phyloP scores from a whole-genome alignment of 2,797 vertebrate genomes.

The Loris lydekkerianus region DNA sequence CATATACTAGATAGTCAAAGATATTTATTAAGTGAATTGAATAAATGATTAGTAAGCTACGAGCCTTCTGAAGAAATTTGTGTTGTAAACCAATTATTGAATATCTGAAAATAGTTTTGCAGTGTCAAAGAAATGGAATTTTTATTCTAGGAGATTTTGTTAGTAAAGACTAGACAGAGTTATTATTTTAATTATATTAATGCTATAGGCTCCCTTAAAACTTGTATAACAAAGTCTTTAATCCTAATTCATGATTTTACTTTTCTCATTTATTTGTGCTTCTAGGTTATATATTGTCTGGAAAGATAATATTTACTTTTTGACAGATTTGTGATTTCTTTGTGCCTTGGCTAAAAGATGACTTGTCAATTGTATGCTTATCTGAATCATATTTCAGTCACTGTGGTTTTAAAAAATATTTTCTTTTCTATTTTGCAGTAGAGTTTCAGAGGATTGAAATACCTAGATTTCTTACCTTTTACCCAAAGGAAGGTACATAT shows the following conservation, averaged over 20 bases:
- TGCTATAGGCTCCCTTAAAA: neutral
- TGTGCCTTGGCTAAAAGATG: neutral
- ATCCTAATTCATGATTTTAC: neutral
- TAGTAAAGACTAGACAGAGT: neutral
- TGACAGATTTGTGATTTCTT: neutral
- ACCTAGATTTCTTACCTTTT: constrained; percentile 18
- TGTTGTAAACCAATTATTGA: constrained; percentile 28
- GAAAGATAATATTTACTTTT: neutral
- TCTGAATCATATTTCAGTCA: neutral
- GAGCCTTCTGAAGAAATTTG: constrained; percentile 26
- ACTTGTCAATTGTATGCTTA: neutral
- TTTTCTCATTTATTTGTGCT: neutral
- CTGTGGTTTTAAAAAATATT: neutral
- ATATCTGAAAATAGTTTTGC: constrained; percentile 23
- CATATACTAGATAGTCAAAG: neutral
- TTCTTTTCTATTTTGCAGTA: neutral
- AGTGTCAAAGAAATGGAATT: neutral
- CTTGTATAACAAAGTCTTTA: neutral
- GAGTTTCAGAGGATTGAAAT: neutral
- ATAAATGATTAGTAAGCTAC: neutral
- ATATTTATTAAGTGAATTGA: constrained; percentile 15
- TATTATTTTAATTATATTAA: neutral
- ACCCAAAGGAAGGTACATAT: neutral
- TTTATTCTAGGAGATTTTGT: neutral
- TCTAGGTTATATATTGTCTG: neutral